phyloP scores from a whole-genome alignment of 2,888 invertebrate genomes.

The Xestia rhomboidea region DNA sequence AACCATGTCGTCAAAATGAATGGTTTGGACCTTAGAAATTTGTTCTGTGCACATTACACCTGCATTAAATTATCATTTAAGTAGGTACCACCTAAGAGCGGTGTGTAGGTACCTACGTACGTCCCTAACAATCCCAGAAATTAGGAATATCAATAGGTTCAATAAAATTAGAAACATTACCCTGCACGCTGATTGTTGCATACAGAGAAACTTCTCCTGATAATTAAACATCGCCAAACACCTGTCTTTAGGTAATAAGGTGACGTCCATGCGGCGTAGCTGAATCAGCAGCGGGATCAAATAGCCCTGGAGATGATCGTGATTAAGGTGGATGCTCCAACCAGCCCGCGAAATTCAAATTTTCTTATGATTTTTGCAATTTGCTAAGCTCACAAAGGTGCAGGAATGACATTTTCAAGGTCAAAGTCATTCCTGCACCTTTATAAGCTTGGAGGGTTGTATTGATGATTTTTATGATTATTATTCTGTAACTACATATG shows the following conservation, averaged over 20 bases:
- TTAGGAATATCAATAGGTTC: not conserved
- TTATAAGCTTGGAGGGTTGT: no score
- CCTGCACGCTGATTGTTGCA: constrained; percentile 80
- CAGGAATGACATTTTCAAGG: no score
- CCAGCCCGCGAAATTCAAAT: no score
- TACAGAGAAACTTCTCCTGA: constrained; percentile 79
- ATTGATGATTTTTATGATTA: no score
- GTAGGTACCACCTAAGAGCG: not conserved
- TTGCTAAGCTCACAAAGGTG: no score
- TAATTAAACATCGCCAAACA: constrained; percentile 80
- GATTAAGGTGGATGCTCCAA: no score
- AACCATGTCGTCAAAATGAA: not conserved
- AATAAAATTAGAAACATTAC: constrained; percentile 65
- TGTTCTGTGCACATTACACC: not conserved
- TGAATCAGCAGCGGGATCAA: constrained; percentile 82
- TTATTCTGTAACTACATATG: no score
- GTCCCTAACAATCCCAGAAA: not conserved
- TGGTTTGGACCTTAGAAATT: not conserved
- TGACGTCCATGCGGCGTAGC: constrained; percentile 74
- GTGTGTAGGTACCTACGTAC: not conserved
- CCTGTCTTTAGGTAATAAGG: constrained; percentile 71
- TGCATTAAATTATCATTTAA: not conserved
- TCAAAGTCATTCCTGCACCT: no score
- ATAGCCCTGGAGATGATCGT: constrained; percentile 79
- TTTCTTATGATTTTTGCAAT: no score